Evolutionary conservation across 2,888 invertebrate genomes (phyloP), one percentile per base, ranked within the genome.

Genomic region (Rhabditoides inermis): DNA sequence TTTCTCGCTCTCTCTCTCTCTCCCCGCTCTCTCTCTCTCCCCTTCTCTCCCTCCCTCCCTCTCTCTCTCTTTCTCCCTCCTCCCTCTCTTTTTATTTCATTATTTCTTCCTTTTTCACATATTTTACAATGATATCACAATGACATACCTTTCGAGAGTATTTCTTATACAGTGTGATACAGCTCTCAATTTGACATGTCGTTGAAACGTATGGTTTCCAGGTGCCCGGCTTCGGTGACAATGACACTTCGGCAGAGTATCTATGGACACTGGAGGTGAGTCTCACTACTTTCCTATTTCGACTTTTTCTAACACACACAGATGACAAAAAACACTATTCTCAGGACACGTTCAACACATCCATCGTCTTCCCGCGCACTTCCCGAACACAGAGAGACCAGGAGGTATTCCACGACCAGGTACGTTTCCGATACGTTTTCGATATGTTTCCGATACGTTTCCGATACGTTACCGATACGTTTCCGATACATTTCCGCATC

Each of bases 201-300:
- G 40, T 18, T 39, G n/a, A 18, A 20, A n/a, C 10, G 15, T 7
- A 1, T 18, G 4, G 22, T 30, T 41, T 58, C 28, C 30, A 65
- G 65, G 70, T 73, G 15, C 69, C 70, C 20, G 72, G 70, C 1
- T 65, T 70, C 50, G 57, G 55, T 27, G 68, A 68, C 50, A 51
- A 51, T 22, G 42, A 45, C 15, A 58, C 58, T 26, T 37, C 36
- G 40, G 51, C 53, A 4, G 50, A 53, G 0, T 61, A 61, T 49
- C 50, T 61, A 12, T 73, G 73, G 73, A 58, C 55, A 20, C 45
- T 65, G 42, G 56, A 60, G n/a, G n/a, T n/a, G n/a, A n/a, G n/a
- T n/a, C n/a, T n/a, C n/a, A n/a, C n/a, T n/a, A n/a, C n/a, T n/a
- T n/a, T n/a, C n/a, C n/a, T n/a, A n/a, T n/a, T n/a, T n/a, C n/a